Base-by-base conservation (phyloP, 2,888 invertebrate species). In the Electrophaes corylata region DNA sequence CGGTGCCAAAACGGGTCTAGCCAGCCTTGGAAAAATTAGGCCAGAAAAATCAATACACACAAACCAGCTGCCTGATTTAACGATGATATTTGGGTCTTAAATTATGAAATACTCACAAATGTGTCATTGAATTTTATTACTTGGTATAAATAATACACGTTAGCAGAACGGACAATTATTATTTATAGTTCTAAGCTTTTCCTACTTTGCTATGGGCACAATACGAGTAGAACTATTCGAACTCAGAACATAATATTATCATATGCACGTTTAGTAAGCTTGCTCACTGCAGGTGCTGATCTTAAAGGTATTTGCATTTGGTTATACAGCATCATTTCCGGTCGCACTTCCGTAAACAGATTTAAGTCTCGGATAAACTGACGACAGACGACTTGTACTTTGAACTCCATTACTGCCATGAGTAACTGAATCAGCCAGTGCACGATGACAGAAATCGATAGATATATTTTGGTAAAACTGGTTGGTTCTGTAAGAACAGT, bases 321-420 rank as follows among this genome's bases (percentile, higher is more conserved):
- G 71, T 60, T 20, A 35, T 48, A 51, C 39, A 56, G 64, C 66
- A 67, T 70, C 70, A 75, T 70, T 73, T 79, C 78, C 79, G 70
- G 47, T 57, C 44, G 39, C 23, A 67, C 75, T 83, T 83, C 83
- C 83, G 81, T 81, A 83, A 81, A 82, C 58, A 71, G 66, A 63
- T 62, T 70, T 57, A 56, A 58, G 59, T 67, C 64, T 66, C 47
- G 62, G 56, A 66, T n/a, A 72, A 67, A 66, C 62, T 63, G 57
- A 11, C 26, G 19, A 40, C 26, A 18, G 57, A 11, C 26, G 19
- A 40, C 33, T 19, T 37, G 31, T 48, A 57, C 41, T 47, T 52
- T 57, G 51, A 57, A 47, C 51, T 52, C 44, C 29, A 33, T 52
- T 14, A 26, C 19, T 44, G 35, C 31, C 37, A 52, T 39, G 23